Evolutionary conservation across 2,888 invertebrate genomes (phyloP).

Genomic region (Phrixothrix hirtus): DNA sequence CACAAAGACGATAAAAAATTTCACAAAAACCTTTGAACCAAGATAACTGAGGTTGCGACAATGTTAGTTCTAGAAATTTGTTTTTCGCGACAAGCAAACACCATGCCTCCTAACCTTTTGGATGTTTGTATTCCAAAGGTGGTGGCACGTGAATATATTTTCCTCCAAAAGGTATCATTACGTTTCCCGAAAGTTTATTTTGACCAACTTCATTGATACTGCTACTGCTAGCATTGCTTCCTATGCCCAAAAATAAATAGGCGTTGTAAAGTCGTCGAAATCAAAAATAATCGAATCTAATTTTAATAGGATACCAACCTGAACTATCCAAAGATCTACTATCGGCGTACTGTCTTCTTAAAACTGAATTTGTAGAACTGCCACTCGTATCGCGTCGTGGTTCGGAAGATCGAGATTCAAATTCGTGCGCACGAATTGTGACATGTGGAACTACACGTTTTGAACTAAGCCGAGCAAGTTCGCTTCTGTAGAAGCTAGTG

Average conservation of each 20-base stretch:
- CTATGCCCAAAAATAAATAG: too few species aligned
- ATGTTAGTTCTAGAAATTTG: background rate
- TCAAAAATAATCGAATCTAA: constrained; percentile 1
- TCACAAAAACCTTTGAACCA: constrained; percentile 1
- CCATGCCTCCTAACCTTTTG: constrained; percentile 43
- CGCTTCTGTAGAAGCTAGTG: constrained; percentile 70
- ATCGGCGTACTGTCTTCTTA: constrained; percentile 55
- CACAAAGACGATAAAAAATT: constrained; percentile 2
- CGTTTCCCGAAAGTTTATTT: constrained; percentile 68
- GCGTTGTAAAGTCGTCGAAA: background rate
- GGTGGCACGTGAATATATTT: constrained; percentile 79
- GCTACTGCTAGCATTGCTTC: constrained; percentile 60
- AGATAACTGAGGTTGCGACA: background rate
- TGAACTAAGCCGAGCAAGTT: constrained; percentile 65
- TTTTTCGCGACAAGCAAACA: constrained; percentile 2
- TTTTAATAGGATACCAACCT: constrained; percentile 56
- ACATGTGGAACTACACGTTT: constrained; percentile 75
- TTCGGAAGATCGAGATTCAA: constrained; percentile 64
- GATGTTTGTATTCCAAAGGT: constrained; percentile 63
- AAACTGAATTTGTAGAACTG: constrained; percentile 39
- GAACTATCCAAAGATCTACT: constrained; percentile 61
- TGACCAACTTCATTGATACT: constrained; percentile 52
- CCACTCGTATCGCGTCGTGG: constrained; percentile 44
- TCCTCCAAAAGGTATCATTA: constrained; percentile 76
- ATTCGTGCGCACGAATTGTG: constrained; percentile 72